Evolutionary conservation across 1,140 invertebrate species (phyloP), one percentile per base, ranked within the genome.

Genomic region (Scaptomyza pallida): DNA sequence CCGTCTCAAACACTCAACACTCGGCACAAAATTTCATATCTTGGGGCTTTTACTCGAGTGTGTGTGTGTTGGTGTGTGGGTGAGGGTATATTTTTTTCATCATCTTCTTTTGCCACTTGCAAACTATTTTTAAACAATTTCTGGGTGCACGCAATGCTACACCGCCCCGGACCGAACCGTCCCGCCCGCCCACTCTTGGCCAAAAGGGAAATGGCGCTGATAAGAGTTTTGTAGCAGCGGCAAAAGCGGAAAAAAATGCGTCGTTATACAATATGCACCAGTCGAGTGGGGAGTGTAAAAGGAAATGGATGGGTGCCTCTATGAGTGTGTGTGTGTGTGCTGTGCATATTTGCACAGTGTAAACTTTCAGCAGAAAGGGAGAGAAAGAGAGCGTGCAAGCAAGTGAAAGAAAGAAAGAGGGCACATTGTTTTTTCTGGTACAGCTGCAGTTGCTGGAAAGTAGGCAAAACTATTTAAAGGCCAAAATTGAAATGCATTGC

Each of bases 91-190:
- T 63, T 69, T 63, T 60, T 64, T 74, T 52, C 65, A 70, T 77
- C 65, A 74, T 74, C 72, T 77, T 69, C 43, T 73, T n/a, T 68
- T 61, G 63, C 52, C 71, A 76, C 71, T 77, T 77, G 57, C 41
- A 55, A 77, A 77, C 74, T 77, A 77, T 77, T 77, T 77, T 77
- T 74, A 74, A 77, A 77, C 74, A 77, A 77, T 77, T 77, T 77
- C 71, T 64, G 74, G 54, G 67, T 63, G 71, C 70, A 72, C 43
- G 63, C 50, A 56, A n/a, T 30, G 55, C 51, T 56, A 52, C 51
- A 45, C 47, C 37, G 17, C 6, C 30, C n/a, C n/a, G n/a, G n/a
- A n/a, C n/a, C n/a, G n/a, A 30, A 30, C 37, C 64, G 48, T 51
- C 33, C 41, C 47, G 50, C 37, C 37, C 47, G 52, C 56, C 62